Conservation (phyloP, 2,888 invertebrate species). For the Micoletzkya japonica region DNA sequence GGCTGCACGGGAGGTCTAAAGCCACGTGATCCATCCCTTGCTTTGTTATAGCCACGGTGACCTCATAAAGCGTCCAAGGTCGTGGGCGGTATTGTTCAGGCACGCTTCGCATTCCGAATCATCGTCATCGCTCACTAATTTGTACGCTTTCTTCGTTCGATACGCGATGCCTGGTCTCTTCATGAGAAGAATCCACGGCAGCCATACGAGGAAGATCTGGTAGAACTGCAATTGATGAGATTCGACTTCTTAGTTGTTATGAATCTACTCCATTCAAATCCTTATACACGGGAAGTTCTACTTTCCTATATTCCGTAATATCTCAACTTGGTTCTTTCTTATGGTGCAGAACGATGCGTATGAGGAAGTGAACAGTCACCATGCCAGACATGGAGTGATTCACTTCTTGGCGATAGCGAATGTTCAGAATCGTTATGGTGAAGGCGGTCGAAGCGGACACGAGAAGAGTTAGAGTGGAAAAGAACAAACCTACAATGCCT, state of each 20-base stretch:
- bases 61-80: neutral
- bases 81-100: slow-evolving; percentile 2
- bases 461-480: slow-evolving; percentile 51
- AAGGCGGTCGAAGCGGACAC: slow-evolving; percentile 53
- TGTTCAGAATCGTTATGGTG: slow-evolving; percentile 52
- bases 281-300: too few relatives aligned
- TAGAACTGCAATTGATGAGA: slow-evolving; percentile 44
- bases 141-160: slow-evolving; percentile 32
- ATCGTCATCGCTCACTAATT: slow-evolving; percentile 27
- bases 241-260: too few relatives aligned
- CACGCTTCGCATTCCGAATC: slow-evolving; percentile 18
- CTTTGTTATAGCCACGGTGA: neutral
- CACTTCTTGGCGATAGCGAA: slow-evolving; percentile 51
- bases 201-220: slow-evolving; percentile 51
- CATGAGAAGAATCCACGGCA: slow-evolving; percentile 56
- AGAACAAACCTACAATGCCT: slow-evolving; percentile 47
- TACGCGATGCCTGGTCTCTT: slow-evolving; percentile 41
- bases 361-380: slow-evolving; percentile 25
- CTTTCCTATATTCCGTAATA: too few relatives aligned
- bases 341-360: too few relatives aligned
- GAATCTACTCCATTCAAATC: too few relatives aligned
- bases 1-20: neutral
- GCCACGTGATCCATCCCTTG: neutral
- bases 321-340: too few relatives aligned
- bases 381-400: slow-evolving; percentile 47